Evolutionary conservation across 2,113 vertebrate species (phyloP).

Genomic region (Mustela nigripes): DNA sequence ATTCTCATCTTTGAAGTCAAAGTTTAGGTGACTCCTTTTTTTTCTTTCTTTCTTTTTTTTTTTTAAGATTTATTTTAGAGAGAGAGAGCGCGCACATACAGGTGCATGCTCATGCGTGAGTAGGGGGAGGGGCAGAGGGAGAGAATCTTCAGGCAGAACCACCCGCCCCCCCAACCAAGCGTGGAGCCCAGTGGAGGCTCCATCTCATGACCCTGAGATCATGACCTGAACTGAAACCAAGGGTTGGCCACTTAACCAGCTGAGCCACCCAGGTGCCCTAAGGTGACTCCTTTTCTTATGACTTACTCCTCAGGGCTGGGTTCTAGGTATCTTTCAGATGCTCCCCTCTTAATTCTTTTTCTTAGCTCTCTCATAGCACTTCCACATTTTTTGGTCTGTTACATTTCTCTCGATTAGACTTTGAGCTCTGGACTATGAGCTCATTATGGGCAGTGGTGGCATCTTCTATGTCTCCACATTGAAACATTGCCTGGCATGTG

Average conservation of each 20-base stretch:
- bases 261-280: background rate
- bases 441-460: background rate
- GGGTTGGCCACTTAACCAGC: background rate
- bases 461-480: background rate
- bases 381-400: background rate
- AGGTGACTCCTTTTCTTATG: background rate
- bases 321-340: background rate
- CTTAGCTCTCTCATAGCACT: background rate
- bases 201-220: background rate
- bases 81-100: accelerated
- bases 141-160: background rate
- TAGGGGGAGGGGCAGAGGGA: background rate
- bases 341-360: background rate
- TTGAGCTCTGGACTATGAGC: background rate
- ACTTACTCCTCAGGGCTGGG: background rate
- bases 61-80: background rate
- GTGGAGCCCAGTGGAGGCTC: background rate
- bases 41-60: background rate
- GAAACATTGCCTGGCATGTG: background rate
- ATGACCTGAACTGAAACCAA: background rate
- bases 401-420: background rate
- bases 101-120: background rate
- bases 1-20: background rate
- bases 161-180: background rate
- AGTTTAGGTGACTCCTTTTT: background rate